Base-by-base conservation (phyloP, 2,888 invertebrate genomes). In the Gastracanthus pulcherrimus region DNA sequence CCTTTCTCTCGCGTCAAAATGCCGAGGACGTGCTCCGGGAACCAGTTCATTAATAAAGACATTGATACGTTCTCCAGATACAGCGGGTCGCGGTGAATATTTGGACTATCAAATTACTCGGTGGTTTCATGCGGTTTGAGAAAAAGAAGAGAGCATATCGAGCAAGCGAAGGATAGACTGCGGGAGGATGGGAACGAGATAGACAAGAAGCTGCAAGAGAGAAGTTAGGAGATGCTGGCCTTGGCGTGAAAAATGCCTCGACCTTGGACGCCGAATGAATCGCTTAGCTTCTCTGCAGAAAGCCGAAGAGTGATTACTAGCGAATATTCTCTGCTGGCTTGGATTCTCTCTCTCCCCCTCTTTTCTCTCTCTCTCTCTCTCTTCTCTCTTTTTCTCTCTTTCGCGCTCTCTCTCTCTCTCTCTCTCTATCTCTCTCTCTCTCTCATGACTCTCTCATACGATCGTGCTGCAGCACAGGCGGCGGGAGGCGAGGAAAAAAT, bases 31-130 rank as follows among this genome's bases (percentile, higher is more conserved):
- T 36, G 41, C 51, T 48, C 13, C 13, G 36, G 31, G 66, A 23
- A 36, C 79, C 76, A 84, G 84, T 85, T 88, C 88, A 87, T 89
- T 89, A 88, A 89, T 88, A 87, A 87, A 88, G 87, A 86, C 87
- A 87, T 89, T 87, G 85, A 86, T 86, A 85, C 83, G 80, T 78
- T 80, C 62, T 77, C 75, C 60, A 82, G 82, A 81, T 82, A 83
- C 16, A 62, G 80, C 69, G 78, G 48, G 67, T 62, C 75, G 80
- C 84, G 81, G 81, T 82, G 84, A 83, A 84, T 84, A 84, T 85
- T 84, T 75, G 80, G 81, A 84, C 83, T 87, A 87, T 87, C 86
- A 83, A 84, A 85, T 87, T 88, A 87, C 87, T 83, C 83, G 83
- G 81, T 84, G 80, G 78, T 85, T 83, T 82, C 77, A 60, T 51